Evolutionary conservation across 92 coral and sea anemone species (phyloP).

Genomic region (Phymanthus crucifer): DNA sequence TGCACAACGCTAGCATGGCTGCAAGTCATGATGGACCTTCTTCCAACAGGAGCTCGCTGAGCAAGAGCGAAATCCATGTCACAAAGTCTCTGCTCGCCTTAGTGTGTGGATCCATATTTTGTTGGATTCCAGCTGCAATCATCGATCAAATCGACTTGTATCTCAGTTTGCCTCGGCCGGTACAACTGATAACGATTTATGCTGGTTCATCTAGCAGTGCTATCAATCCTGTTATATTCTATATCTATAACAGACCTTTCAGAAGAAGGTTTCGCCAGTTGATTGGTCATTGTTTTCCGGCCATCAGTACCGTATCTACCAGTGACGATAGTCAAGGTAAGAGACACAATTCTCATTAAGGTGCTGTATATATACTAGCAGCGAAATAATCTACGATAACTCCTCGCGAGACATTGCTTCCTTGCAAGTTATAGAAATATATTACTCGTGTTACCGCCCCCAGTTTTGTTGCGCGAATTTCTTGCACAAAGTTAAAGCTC

Average conservation of each 20-base stretch:
- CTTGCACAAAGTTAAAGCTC: no score
- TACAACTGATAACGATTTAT: conserved; percentile 19
- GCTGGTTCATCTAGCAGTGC: conserved; percentile 23
- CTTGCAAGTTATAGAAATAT: no score
- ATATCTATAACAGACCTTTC: conserved; percentile 26
- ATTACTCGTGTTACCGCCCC: no score
- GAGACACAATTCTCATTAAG: no score
- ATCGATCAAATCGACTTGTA: neutral
- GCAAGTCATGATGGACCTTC: neutral
- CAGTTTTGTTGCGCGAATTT: no score
- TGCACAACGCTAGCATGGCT: neutral
- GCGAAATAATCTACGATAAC: no score
- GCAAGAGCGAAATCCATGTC: neutral
- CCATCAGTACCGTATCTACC: no score
- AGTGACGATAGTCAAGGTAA: no score
- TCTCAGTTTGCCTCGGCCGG: conserved; percentile 6
- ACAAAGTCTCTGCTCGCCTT: conserved; percentile 32
- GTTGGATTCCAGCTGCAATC: conserved; percentile 12
- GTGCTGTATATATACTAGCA: no score
- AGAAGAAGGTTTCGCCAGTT: conserved; percentile 10
- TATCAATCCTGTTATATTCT: conserved; percentile 27
- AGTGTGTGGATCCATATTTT: conserved; percentile 25
- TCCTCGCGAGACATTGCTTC: no score
- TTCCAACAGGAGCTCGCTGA: neutral
- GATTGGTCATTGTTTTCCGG: neutral